Percentiles rank a stretch among this genome's conserved stretches.
These are phyloP conservation scores for Drosophila pseudoobscura DNA, from an alignment of 1,140 invertebrate genomes.

Conservation along the genomic window DNA sequence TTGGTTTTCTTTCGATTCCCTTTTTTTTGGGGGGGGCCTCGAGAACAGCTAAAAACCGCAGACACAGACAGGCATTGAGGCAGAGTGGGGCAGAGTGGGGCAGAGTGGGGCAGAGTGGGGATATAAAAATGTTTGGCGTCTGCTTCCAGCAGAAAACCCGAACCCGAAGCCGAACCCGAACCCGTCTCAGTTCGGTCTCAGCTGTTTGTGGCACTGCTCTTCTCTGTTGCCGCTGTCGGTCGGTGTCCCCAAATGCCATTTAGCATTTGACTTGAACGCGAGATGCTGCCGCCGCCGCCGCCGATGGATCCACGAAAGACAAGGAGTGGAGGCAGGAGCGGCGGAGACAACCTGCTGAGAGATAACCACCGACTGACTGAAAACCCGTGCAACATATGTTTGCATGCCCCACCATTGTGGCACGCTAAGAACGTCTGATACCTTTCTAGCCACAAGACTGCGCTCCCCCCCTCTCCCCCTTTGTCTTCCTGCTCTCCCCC, in stretches of 20 bases:
- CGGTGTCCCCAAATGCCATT: constrained; percentile 75
- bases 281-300: constrained; percentile 32
- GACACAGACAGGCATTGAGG: constrained; percentile 40
- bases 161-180: constrained; percentile 1
- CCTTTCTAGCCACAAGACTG: constrained; percentile 22
- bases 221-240: constrained; percentile 46
- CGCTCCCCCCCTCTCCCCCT: not conserved
- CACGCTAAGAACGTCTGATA: constrained; percentile 68
- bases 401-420: constrained; percentile 17
- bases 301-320: not conserved
- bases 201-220: constrained; percentile 43
- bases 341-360: constrained; percentile 62
- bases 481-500: not conserved
- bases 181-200: constrained; percentile 44
- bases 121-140: constrained; percentile 30
- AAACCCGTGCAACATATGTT: constrained; percentile 61
- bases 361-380: constrained; percentile 12
- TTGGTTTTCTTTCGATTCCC: too few relatives aligned
- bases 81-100: not conserved
- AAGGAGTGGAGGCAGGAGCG: not conserved
- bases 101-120: constrained; percentile 6
- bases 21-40: not conserved
- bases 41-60: constrained; percentile 65
- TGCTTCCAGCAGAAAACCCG: constrained; percentile 4
- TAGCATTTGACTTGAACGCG: constrained; percentile 75